phyloP scores from a whole-genome alignment of 2,113 vertebrate species.

The Paramormyrops kingsleyae region DNA sequence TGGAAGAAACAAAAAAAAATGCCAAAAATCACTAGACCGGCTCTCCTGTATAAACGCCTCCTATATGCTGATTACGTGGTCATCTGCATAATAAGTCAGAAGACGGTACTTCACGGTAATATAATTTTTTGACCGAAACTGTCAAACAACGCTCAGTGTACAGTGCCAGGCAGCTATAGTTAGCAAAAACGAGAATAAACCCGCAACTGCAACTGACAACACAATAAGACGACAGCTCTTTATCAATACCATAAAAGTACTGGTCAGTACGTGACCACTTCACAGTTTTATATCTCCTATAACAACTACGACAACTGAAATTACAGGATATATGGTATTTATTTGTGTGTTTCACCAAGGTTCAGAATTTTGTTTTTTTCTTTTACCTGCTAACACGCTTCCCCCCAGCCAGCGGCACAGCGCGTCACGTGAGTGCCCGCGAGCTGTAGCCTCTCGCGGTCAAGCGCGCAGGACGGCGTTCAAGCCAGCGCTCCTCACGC shows the following conservation, averaged over 20 bases:
- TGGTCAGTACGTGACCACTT: neutral
- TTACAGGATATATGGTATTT: neutral
- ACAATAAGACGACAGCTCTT: conserved; percentile 26
- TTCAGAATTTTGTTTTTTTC: conserved; percentile 25
- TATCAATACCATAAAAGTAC: neutral
- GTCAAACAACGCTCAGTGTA: conserved; percentile 45
- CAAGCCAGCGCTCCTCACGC: neutral
- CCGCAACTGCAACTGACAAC: conserved; percentile 43
- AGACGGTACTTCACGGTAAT: conserved; percentile 1
- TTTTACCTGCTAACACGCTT: conserved; percentile 70
- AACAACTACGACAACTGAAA: neutral
- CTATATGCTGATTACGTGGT: neutral
- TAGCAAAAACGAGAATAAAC: conserved; percentile 43
- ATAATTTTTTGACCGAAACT: conserved; percentile 35
- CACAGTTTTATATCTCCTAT: neutral
- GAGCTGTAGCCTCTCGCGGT: conserved; percentile 37
- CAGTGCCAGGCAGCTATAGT: conserved; percentile 39
- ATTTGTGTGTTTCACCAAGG: conserved; percentile 7
- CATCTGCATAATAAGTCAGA: neutral
- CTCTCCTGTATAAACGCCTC: neutral
- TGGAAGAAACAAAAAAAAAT: neutral
- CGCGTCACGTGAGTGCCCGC: conserved; percentile 61
- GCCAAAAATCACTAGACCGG: neutral
- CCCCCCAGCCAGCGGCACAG: conserved; percentile 62
- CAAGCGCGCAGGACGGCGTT: neutral